These are phyloP conservation scores for Hyles vespertilio DNA, from an alignment of 1,140 invertebrate genomes.

Conservation along the genomic window DNA sequence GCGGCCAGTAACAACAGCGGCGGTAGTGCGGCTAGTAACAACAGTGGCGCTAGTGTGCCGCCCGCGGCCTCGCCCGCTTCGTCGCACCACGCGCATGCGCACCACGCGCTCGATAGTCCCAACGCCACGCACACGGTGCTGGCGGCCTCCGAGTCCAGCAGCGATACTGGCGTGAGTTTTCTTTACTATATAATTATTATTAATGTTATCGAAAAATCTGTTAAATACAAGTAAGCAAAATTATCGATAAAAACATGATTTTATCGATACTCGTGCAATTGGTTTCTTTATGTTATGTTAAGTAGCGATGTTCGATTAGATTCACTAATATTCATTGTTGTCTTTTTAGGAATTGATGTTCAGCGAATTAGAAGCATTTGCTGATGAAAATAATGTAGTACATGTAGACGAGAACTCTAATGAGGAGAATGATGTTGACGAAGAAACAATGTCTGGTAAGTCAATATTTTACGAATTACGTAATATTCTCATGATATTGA, in stretches of 20 bases:
- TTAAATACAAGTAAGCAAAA: too few relatives aligned
- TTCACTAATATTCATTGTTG: too few relatives aligned
- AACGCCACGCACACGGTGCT: slow-evolving; percentile 15
- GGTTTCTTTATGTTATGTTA: too few relatives aligned
- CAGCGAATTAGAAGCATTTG: slow-evolving; percentile 81
- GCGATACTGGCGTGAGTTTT: slow-evolving; percentile 50
- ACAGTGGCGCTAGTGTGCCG: slow-evolving; percentile 6
- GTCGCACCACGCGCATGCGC: slow-evolving; percentile 3
- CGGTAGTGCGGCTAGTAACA: slow-evolving; percentile 1
- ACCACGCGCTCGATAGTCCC: slow-evolving; percentile 4
- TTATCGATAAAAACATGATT: too few relatives aligned
- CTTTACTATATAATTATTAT: too few relatives aligned
- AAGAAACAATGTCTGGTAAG: slow-evolving; percentile 89
- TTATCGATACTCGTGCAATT: too few relatives aligned
- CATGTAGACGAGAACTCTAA: slow-evolving; percentile 78
- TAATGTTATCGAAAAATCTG: too few relatives aligned
- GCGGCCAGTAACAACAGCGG: slow-evolving; percentile 10
- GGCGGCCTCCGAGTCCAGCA: slow-evolving; percentile 55
- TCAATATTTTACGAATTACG: slow-evolving; percentile 1
- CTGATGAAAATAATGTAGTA: slow-evolving; percentile 74
- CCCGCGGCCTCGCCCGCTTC: slow-evolving; percentile 1
- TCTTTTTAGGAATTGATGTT: slow-evolving; percentile 77
- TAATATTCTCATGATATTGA: too few relatives aligned
- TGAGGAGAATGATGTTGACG: slow-evolving; percentile 89
- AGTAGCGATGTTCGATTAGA: too few relatives aligned